Evolutionary conservation across 2,113 vertebrate genomes (phyloP).

Genomic region (Limanda limanda): DNA sequence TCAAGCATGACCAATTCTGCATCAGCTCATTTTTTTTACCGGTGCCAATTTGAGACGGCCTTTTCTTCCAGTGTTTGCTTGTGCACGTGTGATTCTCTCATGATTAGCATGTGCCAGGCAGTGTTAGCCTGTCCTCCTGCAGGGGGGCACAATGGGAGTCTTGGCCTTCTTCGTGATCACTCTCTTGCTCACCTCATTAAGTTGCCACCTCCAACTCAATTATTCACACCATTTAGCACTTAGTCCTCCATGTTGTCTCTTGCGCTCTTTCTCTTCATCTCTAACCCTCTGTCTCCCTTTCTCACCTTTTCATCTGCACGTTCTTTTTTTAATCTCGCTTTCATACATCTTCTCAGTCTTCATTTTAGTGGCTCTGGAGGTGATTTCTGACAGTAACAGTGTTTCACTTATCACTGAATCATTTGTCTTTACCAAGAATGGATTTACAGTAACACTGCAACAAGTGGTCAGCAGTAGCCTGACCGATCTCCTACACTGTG

Average conservation of each 20-base stretch:
- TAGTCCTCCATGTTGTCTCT: slow-evolving; percentile 75
- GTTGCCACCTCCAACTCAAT: slow-evolving; percentile 90
- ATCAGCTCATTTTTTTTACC: neutral
- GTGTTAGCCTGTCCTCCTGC: slow-evolving; percentile 39
- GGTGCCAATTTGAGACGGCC: slow-evolving; percentile 9
- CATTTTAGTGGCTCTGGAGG: neutral
- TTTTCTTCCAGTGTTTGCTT: slow-evolving; percentile 2
- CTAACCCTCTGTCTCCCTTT: neutral
- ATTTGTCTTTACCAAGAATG: neutral
- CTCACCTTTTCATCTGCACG: neutral
- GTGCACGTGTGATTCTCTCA: slow-evolving; percentile 28
- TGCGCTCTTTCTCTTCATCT: slow-evolving; percentile 1
- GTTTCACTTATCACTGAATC: neutral
- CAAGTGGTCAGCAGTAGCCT: too few species aligned
- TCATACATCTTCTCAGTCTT: neutral
- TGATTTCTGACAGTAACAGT: neutral
- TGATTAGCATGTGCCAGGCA: slow-evolving; percentile 45
- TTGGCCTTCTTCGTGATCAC: slow-evolving; percentile 78
- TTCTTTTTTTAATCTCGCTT: slow-evolving; percentile 4
- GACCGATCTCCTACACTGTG: neutral
- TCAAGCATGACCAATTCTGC: slow-evolving; percentile 44
- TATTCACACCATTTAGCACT: slow-evolving; percentile 93
- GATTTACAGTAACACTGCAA: neutral
- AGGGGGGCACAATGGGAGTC: slow-evolving; percentile 64
- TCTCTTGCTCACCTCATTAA: slow-evolving; percentile 88